Percentiles rank a stretch among this genome's conserved stretches.
These are phyloP conservation scores for Aspidiotus rigidus DNA, from an alignment of 2,888 invertebrate species.

Conservation along the genomic window DNA sequence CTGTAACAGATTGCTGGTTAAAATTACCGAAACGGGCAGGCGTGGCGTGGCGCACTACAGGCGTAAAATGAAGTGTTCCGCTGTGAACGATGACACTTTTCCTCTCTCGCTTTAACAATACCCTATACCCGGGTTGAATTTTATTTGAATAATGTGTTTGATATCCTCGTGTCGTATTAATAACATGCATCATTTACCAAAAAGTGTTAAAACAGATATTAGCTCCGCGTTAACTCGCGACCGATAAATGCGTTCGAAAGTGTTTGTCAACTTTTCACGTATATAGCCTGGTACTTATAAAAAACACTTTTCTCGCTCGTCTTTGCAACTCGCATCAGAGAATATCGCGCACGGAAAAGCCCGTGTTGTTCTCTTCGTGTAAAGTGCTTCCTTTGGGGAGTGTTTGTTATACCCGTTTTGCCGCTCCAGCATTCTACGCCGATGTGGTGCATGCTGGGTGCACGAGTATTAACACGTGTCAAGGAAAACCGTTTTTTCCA, in stretches of 20 bases:
- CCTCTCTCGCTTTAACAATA: conserved; percentile 28
- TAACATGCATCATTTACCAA: conserved; percentile 26
- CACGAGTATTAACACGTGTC: too few relatives aligned
- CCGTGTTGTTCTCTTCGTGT: too few relatives aligned
- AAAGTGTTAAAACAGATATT: conserved; percentile 3
- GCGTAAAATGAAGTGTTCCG: conserved; percentile 23
- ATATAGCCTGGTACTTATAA: too few relatives aligned
- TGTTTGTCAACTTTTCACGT: neutral
- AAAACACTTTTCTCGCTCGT: too few relatives aligned
- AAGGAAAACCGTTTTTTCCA: too few relatives aligned
- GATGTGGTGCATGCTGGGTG: too few relatives aligned
- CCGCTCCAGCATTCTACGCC: too few relatives aligned
- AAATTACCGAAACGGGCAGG: conserved; percentile 27
- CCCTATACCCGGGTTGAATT: conserved; percentile 21
- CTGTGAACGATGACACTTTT: conserved; percentile 29
- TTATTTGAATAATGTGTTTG: conserved; percentile 30
- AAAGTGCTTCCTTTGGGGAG: too few relatives aligned
- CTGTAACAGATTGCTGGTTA: conserved; percentile 28
- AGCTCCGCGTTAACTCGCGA: neutral
- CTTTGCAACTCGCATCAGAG: too few relatives aligned
- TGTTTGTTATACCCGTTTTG: too few relatives aligned
- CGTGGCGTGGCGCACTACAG: conserved; percentile 18
- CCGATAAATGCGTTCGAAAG: neutral
- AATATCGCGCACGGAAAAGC: too few relatives aligned
- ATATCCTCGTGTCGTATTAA: conserved; percentile 27